Percentiles rank a stretch among this genome's conserved stretches.
Conservation (phyloP, 2,888 invertebrate genomes). For the Pocota personata region DNA sequence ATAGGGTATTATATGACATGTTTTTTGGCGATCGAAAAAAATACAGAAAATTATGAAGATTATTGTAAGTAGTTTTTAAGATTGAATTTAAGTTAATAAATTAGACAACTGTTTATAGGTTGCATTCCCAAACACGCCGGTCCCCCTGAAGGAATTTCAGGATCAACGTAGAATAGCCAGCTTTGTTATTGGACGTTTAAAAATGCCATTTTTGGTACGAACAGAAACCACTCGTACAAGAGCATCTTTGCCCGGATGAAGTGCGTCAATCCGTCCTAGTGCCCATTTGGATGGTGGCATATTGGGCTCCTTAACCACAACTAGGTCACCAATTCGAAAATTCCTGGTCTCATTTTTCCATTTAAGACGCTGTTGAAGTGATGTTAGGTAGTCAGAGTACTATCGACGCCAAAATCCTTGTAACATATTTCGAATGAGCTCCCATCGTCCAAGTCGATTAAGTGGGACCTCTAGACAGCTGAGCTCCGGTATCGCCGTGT, state of each 20-base stretch:
- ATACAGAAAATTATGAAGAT: no score
- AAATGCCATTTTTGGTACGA: conserved; percentile 19
- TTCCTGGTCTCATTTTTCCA: no score
- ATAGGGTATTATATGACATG: no score
- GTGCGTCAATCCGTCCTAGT: conserved; percentile 3
- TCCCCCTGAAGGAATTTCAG: conserved; percentile 7
- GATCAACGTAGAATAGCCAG: neutral
- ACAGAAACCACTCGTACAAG: conserved; percentile 21
- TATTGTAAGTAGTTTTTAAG: no score
- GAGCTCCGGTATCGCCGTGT: conserved; percentile 50
- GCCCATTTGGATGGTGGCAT: conserved; percentile 28
- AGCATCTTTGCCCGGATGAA: conserved; percentile 13
- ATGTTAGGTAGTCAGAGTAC: no score
- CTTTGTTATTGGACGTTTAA: conserved; percentile 24
- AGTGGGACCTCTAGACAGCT: conserved; percentile 3
- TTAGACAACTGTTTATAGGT: neutral
- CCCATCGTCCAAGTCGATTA: conserved; percentile 47
- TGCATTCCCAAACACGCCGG: neutral
- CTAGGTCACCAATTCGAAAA: conserved; percentile 14
- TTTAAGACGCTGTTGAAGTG: no score
- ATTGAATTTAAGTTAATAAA: no score
- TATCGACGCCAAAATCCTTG: no score
- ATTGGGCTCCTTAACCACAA: conserved; percentile 3
- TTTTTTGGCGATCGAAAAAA: no score
- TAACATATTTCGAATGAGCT: conserved; percentile 27